Base-by-base conservation (phyloP, 2,113 vertebrate genomes). In the Xenopus laevis region DNA sequence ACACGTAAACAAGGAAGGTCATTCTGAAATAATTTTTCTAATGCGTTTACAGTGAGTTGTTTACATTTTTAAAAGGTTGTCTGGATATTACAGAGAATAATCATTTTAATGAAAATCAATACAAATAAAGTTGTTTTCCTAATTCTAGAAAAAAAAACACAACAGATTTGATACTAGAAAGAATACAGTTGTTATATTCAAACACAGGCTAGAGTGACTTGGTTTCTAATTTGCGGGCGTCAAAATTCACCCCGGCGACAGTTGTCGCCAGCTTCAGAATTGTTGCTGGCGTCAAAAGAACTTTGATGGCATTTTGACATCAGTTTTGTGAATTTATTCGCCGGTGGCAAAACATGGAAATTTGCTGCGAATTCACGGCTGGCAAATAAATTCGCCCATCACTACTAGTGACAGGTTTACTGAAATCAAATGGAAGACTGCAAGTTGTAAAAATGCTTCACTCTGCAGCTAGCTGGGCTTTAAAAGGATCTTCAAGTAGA, bases 61-160 rank as follows among this genome's bases (percentile, higher is more conserved):
- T 83, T 60, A 58, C 74, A 74, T 81, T 60, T 78, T 80, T 78
- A 80, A 53, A 79, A 67, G 63, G n/a, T 78, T 82, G 83, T 27
- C 23, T 27, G 83, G 77, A 84, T 86, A 85, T 82, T 82, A 13
- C 53, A 77, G 79, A 71, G 72, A 80, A 72, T 47, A 50, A 77
- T 21, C 83, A 83, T 62, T 70, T 82, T 79, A 77, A 72, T 20
- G 72, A 66, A 47, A 81, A 83, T 83, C 84, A 84, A 79, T 71
- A 72, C 50, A 46, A 84, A 73, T 23, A 72, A 20, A 77, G 78
- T 5, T 63, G 64, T 20, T 27, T 72, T 78, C 66, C 79, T 71
- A 78, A 78, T 77, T 0, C 0, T 0, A 67, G 58, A 17, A 5
- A 9, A 9, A 60, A 10, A 10, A 23, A 47, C 79, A 78, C 45